Evolutionary conservation across 2,888 invertebrate genomes (phyloP).

Genomic region (Cephus pulcher): DNA sequence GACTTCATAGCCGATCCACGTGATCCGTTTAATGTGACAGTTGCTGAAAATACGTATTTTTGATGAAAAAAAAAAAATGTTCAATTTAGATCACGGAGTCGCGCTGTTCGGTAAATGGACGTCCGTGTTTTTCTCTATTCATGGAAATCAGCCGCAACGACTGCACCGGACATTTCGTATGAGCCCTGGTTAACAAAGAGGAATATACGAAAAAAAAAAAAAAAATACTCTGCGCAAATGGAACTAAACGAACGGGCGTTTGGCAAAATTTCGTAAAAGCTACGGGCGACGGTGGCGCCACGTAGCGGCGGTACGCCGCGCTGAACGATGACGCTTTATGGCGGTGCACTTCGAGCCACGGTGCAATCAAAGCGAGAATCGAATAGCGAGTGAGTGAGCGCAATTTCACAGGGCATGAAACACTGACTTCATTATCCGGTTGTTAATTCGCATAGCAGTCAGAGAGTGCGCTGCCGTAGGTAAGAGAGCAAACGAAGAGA

Average conservation of each 20-base stretch:
- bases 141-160: background rate
- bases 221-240: background rate
- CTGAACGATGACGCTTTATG: constrained; percentile 33
- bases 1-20: background rate
- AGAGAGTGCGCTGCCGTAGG: constrained; percentile 1
- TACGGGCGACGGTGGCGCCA: constrained; percentile 15
- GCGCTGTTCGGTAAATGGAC: background rate
- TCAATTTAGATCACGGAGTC: background rate
- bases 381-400: constrained; percentile 56
- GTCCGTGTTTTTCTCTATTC: background rate
- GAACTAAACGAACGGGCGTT: background rate
- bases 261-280: background rate
- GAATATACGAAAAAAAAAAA: background rate
- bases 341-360: constrained; percentile 48
- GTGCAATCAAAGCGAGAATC: constrained; percentile 62
- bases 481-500: background rate
- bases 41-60: background rate
- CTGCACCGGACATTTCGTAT: background rate
- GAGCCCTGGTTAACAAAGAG: background rate
- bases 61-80: background rate
- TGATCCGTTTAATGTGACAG: background rate
- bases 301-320: background rate
- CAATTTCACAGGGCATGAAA: constrained; percentile 66
- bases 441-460: constrained; percentile 53
- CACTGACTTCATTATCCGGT: constrained; percentile 67